Base-by-base conservation (phyloP, 2,113 vertebrate species). In the Bubo blakistoni region DNA sequence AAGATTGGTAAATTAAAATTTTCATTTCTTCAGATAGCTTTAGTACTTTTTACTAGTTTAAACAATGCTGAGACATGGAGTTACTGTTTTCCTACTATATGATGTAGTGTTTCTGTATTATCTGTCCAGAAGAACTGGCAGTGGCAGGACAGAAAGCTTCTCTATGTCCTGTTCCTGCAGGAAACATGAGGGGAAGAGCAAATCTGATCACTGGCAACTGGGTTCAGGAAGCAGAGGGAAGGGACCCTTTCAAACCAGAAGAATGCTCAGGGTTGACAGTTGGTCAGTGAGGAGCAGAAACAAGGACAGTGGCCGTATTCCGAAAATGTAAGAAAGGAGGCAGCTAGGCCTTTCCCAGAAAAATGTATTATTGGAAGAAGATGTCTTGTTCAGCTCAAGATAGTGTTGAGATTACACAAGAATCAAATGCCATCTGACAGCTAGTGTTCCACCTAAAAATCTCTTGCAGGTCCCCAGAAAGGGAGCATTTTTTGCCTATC, bases 301-400 rank as follows among this genome's bases (percentile, higher is more conserved):
- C 17, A 63, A 47, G n/a, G 44, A 36, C 2, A 1, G 3, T 40
- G 42, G 38, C 21, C 0, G 0, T 57, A 76, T 61, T 36, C 66
- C 54, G 62, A 70, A 86, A 69, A 73, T 66, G 4, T 36, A 47
- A 18, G 46, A 51, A 71, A 91, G 34, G 13, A 57, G 19, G 21
- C 27, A 65, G 54, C 17, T 61, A 65, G 58, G 21, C 36, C 30
- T 84, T 78, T 63, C 25, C 16, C 40, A 58, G 46, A 65, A 74
- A 59, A 62, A 38, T 3, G 1, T 61, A 7, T 10, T 38, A 16
- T 36, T 69, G 40, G 42, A 70, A 80, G n/a, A 74, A 71, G 17
- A 47, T 32, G 16, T 42, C 69, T 83, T 59, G 36, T 42, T 91
- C 80, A 61, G 17, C 15, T 73, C 42, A 70, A 58, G 19, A 16